A percentile compares a stretch with the other conserved stretches of the same genome.
Evolutionary conservation across 2,113 vertebrate species (phyloP).

Genomic region (Gymnorhina tibicen): DNA sequence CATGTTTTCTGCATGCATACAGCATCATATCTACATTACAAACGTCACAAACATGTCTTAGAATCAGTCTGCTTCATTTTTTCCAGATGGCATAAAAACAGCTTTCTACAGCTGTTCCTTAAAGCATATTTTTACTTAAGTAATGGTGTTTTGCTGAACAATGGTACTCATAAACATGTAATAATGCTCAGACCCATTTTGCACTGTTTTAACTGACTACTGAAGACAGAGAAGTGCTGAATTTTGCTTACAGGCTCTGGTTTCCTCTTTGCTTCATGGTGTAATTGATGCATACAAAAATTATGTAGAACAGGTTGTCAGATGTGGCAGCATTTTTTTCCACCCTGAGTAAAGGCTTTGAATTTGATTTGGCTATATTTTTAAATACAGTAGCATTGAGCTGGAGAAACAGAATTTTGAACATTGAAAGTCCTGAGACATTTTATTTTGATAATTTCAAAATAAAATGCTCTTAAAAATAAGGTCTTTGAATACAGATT

Average conservation of each 20-base stretch:
- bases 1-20: conserved; percentile 18
- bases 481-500: not conserved
- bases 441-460: not conserved
- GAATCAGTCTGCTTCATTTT: conserved; percentile 24
- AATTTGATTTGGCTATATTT: not conserved
- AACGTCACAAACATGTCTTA: conserved; percentile 43
- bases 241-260: not conserved
- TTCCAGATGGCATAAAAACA: conserved; percentile 38
- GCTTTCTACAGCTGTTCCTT: not conserved
- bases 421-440: not conserved
- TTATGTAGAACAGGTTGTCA: not conserved
- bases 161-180: not conserved
- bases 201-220: not conserved
- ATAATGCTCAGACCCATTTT: not conserved
- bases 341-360: not conserved
- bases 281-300: not conserved
- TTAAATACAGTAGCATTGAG: not conserved
- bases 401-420: not conserved
- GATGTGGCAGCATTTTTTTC: not conserved
- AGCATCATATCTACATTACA: conserved; percentile 12
- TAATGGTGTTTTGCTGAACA: not conserved
- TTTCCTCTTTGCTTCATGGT: not conserved
- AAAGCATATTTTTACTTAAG: conserved; percentile 1
- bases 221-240: not conserved
- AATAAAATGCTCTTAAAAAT: not conserved